Percentiles rank a stretch among this genome's conserved stretches.
phyloP scores from a whole-genome alignment of 35 echinoderm and acorn worm genomes.

The Patiria miniata region DNA sequence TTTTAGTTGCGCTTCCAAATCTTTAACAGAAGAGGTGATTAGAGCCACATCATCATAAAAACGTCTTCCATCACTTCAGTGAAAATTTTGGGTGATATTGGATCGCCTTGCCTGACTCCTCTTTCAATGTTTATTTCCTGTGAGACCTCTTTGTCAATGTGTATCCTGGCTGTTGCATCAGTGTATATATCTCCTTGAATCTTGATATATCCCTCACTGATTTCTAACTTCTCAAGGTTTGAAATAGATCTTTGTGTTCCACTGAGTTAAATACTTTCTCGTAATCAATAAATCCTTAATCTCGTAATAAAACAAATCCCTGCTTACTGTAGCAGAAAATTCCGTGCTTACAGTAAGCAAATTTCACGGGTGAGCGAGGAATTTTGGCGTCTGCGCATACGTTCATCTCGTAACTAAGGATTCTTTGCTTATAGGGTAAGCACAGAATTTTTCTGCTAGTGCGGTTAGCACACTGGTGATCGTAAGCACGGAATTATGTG shows the following conservation, averaged over 20 bases:
- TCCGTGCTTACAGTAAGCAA: no score
- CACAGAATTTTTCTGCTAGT: no score
- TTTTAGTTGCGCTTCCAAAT: background rate
- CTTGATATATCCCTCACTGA: background rate
- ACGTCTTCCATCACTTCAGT: background rate
- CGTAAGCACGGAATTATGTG: no score
- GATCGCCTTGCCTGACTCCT: constrained; percentile 27
- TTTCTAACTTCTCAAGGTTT: background rate
- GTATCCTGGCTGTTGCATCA: constrained; percentile 13
- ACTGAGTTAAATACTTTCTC: background rate
- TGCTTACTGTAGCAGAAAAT: no score
- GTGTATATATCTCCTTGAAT: constrained; percentile 27
- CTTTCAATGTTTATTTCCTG: constrained; percentile 3
- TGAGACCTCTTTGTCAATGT: constrained; percentile 17
- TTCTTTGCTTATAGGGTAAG: no score
- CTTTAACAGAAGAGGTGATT: background rate
- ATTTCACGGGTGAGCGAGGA: no score
- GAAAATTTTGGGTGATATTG: constrained; percentile 44
- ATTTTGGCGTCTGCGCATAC: no score
- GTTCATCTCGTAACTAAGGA: no score
- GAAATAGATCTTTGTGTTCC: background rate
- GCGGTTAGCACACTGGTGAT: no score
- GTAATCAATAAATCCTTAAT: background rate
- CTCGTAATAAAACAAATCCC: no score
- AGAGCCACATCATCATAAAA: background rate